Conservation (phyloP, 1,140 invertebrate genomes). For the Aphaenogaster rudis region DNA sequence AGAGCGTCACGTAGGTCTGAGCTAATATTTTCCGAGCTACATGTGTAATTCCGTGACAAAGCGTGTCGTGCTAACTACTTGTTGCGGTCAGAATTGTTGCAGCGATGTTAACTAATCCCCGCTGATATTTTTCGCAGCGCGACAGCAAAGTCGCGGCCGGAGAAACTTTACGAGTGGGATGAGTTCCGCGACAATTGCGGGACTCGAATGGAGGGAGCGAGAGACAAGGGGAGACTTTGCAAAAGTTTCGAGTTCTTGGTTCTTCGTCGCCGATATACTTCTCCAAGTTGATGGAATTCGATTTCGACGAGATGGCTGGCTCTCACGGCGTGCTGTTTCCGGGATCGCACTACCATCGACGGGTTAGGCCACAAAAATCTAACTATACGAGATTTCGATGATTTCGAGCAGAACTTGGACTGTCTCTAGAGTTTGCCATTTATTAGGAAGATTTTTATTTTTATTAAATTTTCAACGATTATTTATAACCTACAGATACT, state of each 20-base stretch:
- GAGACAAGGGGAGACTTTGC: conserved; percentile 45
- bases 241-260: conserved; percentile 61
- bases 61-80: conserved; percentile 50
- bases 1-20: conserved; percentile 1
- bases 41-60: background rate
- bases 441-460: conserved; percentile 22
- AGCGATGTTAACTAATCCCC: conserved; percentile 32
- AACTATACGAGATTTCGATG: conserved; percentile 34
- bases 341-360: conserved; percentile 56
- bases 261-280: conserved; percentile 68
- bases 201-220: conserved; percentile 37
- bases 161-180: conserved; percentile 42
- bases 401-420: background rate
- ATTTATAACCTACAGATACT: background rate
- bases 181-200: conserved; percentile 50
- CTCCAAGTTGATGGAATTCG: conserved; percentile 70
- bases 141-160: conserved; percentile 32
- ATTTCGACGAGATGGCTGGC: conserved; percentile 59
- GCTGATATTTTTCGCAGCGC: conserved; percentile 49
- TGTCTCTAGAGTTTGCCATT: background rate
- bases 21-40: conserved; percentile 30
- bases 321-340: conserved; percentile 32
- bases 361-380: conserved; percentile 67
- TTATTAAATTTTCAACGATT: conserved; percentile 10
- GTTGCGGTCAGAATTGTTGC: conserved; percentile 46